These are phyloP conservation scores for Mayetiola destructor DNA, from an alignment of 2,888 invertebrate genomes.

Conservation along the genomic window DNA sequence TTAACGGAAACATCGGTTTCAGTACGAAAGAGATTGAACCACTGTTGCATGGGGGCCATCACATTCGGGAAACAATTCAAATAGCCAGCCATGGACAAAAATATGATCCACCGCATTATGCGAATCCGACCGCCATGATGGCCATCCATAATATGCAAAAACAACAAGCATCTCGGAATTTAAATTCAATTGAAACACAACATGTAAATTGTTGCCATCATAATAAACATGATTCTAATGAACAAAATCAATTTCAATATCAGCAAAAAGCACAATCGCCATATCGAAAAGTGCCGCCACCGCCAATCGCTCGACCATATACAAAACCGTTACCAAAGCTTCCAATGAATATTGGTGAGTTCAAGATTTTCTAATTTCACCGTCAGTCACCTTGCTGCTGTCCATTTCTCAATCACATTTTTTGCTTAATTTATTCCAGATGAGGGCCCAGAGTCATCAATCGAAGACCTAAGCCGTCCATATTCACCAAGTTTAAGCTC, in stretches of 20 bases:
- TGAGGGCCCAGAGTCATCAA: slow-evolving; percentile 47
- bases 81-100: slow-evolving; percentile 33
- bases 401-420: neutral
- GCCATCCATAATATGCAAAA: slow-evolving; percentile 23
- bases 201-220: neutral
- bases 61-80: slow-evolving; percentile 17
- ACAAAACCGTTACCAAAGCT: slow-evolving; percentile 44
- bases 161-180: too few relatives aligned
- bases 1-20: slow-evolving; percentile 26
- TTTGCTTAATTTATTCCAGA: slow-evolving; percentile 21
- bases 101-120: slow-evolving; percentile 35
- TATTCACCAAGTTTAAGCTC: slow-evolving; percentile 71
- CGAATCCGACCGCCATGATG: slow-evolving; percentile 30
- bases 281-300: slow-evolving; percentile 15
- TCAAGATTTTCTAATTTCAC: neutral
- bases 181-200: neutral
- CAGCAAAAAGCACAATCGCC: slow-evolving; percentile 20
- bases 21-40: slow-evolving; percentile 35
- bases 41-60: slow-evolving; percentile 29
- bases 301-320: slow-evolving; percentile 33
- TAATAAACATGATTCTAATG: slow-evolving; percentile 1
- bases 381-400: neutral
- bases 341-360: slow-evolving; percentile 31
- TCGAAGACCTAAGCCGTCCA: slow-evolving; percentile 67
- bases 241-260: slow-evolving; percentile 18